A percentile compares a stretch with the other conserved stretches of the same genome.
Conservation (phyloP, 2,113 vertebrate genomes). For the Boleophthalmus pectinirostris region DNA sequence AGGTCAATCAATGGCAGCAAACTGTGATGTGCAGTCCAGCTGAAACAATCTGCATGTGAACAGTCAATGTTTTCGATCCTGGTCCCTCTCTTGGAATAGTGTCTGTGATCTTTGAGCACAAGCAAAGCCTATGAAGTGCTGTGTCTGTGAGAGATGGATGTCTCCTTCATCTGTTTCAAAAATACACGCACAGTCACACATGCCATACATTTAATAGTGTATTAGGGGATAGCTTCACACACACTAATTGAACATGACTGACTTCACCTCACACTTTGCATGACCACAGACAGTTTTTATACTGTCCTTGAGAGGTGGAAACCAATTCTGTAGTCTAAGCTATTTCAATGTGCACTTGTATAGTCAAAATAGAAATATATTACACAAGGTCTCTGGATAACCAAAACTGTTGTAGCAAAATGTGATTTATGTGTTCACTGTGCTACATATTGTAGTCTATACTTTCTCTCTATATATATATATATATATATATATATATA, state of each 20-base stretch:
- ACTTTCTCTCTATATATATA: too few relatives aligned
- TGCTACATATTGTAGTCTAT: background rate
- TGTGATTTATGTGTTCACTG: conserved; percentile 4
- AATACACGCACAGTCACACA: conserved; percentile 11
- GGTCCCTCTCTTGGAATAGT: too few relatives aligned
- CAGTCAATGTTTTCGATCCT: too few relatives aligned
- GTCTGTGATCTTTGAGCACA: conserved; percentile 68
- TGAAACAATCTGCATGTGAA: too few relatives aligned
- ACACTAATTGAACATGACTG: conserved; percentile 28
- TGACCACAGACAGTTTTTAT: conserved; percentile 11
- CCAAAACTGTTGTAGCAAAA: conserved; percentile 3
- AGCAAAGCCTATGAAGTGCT: conserved; percentile 68
- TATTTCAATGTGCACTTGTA: conserved; percentile 17
- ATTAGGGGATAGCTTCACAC: conserved; percentile 24
- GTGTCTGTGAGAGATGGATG: conserved; percentile 83
- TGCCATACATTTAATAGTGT: conserved; percentile 6
- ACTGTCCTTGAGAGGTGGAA: conserved; percentile 36
- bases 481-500: too few relatives aligned
- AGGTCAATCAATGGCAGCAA: too few relatives aligned
- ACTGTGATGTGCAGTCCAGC: too few relatives aligned
- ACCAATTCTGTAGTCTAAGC: conserved; percentile 12
- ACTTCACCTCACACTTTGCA: conserved; percentile 30
- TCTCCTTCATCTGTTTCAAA: conserved; percentile 86
- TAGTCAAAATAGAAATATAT: conserved; percentile 5
- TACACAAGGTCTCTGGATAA: background rate